Percentiles rank a stretch among this genome's conserved stretches.
phyloP scores from a whole-genome alignment of 2,113 vertebrate genomes.

The Baryphthengus martii region DNA sequence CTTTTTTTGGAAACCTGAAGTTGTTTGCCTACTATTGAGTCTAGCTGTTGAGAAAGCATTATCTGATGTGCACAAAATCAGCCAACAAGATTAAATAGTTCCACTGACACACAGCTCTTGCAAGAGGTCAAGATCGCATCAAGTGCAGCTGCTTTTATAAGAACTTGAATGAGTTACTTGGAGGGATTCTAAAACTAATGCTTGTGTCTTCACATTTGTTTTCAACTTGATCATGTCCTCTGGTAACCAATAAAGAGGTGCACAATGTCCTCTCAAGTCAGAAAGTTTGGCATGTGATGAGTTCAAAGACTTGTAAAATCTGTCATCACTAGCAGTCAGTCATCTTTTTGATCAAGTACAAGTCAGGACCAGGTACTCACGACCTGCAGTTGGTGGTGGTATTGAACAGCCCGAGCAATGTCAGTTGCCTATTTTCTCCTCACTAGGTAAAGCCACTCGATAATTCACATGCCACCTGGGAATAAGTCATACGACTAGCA shows the following conservation, averaged over 20 bases:
- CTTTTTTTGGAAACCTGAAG: background rate
- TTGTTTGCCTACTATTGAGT: background rate
- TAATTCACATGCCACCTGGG: too few species aligned
- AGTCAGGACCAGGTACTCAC: background rate
- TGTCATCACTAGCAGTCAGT: background rate
- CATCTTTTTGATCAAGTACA: background rate
- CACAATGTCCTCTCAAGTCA: background rate
- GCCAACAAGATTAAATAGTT: background rate
- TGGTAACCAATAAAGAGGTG: background rate
- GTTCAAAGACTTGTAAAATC: background rate
- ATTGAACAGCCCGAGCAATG: too few species aligned
- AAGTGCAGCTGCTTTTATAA: background rate
- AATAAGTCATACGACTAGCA: too few species aligned
- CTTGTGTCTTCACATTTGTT: background rate
- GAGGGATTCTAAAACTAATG: background rate
- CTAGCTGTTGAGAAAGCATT: background rate
- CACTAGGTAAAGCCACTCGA: too few species aligned
- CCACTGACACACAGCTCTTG: background rate
- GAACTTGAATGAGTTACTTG: too few species aligned
- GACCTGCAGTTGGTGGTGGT: too few species aligned
- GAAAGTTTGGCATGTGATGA: background rate
- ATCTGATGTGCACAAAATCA: background rate
- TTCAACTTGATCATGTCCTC: background rate
- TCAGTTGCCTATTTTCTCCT: too few species aligned
- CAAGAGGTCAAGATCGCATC: background rate